Base-by-base conservation (phyloP, 2,797 vertebrate genomes). In the Pseudomugil gertrudae region DNA sequence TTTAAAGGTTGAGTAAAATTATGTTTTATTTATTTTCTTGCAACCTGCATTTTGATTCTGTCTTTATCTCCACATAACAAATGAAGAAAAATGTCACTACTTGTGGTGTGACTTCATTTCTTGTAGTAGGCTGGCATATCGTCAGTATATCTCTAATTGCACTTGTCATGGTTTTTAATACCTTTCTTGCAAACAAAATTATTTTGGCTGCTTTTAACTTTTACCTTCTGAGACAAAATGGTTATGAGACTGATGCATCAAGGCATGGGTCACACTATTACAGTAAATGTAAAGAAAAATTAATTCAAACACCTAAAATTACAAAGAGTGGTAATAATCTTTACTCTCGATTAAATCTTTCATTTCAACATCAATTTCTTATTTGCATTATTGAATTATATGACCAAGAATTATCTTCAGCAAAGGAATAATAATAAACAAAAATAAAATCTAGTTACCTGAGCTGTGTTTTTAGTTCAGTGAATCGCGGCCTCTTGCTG, bases 391-490 rank as follows among this genome's bases (percentile, higher is more conserved):
- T 4, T 40, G 1, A n/a, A 50, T 19, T 17, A 19, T 26, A 52
- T 27, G 5, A 17, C 8, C 50, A 51, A 27, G 26, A 17, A 19
- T 51, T 15, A 21, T n/a, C 32, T 23, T 56, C 13, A 56, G 32
- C 8, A 32, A 21, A 23, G 6, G 17, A 29, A 10, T 1, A 19
- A 32, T 17, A 30, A 17, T 58, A 8, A 26, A 5, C 2, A 2
- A 29, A 29, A 29, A 29, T 21, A 60, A 24, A 19, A 57, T 40
- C 9, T 13, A 45, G 17, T 60, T 45, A 99, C 98, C 94, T 98
- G 91, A 99, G 97, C 81, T 99, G 98, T 66, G 96, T 95, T 94
- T 99, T 98, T 72, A 99, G 97, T 89, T 99, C 98, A 0, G 96
- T 98, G 92, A 99, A 99, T 65, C 98, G 93, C 5, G 98, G 98